Base-by-base conservation (phyloP, 2,888 invertebrate genomes). In the Podotricha telesiphe region DNA sequence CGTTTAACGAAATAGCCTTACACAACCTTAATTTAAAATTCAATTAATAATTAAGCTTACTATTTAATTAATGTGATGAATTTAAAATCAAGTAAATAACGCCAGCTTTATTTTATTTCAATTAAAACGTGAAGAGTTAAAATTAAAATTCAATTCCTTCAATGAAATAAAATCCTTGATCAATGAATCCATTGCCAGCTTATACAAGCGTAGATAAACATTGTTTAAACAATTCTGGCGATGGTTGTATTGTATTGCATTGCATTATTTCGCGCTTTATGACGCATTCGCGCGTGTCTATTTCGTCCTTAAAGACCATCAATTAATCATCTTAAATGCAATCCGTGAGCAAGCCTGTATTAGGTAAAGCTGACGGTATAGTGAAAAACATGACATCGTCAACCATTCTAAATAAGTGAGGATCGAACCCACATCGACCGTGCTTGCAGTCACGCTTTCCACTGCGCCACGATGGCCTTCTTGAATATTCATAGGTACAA, bases 401-500 rank as follows among this genome's bases (percentile, higher is more conserved):
- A n/a, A n/a, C n/a, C n/a, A n/a, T n/a, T n/a, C n/a, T n/a, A n/a
- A n/a, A n/a, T n/a, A n/a, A 28, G 6, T 28, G 28, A 6, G 28
- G 6, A 28, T 28, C 28, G 6, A 28, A 28, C 28, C 28, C 28
- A 4, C 28, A 6, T 4, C 28, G 3, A 28, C 6, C 28, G 2
- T 6, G 28, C 28, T 28, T 28, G 28, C 28, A 28, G 28, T 2
- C 28, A 28, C 6, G 28, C 6, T 28, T 28, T 28, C 28, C 28
- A 28, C 6, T 28, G 28, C 28, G 28, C 6, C 3, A 28, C 28
- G 28, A 28, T 28, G 28, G 28, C 28, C 28, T 28, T 34, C 3
- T 37, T 34, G 28, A 62, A 62, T 62, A 62, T 62, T 62, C 62
- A 62, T 34, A 48, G 6, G 11, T 20, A 19, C 19, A 17, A 48